Percentiles rank a stretch among this genome's conserved stretches.
Conservation (phyloP, 2,888 invertebrate species). For the Drosophila helvetica region DNA sequence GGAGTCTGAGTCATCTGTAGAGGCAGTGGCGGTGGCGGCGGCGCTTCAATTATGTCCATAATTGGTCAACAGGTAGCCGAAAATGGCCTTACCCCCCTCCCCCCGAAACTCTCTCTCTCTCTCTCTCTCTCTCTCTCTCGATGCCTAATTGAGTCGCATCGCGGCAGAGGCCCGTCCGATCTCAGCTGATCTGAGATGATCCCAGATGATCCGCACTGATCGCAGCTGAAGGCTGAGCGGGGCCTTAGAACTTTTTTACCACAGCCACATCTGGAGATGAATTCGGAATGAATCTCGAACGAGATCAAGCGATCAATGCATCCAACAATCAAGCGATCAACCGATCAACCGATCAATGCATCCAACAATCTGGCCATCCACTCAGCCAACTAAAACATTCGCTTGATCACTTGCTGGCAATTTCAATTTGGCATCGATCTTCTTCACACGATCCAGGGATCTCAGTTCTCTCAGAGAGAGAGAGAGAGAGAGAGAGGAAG, state of each 20-base stretch:
- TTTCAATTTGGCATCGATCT: slow-evolving; percentile 43
- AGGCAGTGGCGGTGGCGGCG: slow-evolving; percentile 49
- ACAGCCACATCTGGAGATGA: background rate
- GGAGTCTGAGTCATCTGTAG: background rate
- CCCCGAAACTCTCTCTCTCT: background rate
- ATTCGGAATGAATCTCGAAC: background rate
- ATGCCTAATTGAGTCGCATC: slow-evolving; percentile 36
- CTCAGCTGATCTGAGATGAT: slow-evolving; percentile 24
- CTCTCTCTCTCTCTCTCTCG: background rate
- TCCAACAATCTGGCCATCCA: slow-evolving; percentile 1
- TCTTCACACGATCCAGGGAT: slow-evolving; percentile 38
- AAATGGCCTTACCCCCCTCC: slow-evolving; percentile 47
- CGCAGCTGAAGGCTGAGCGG: slow-evolving; percentile 29
- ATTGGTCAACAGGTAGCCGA: slow-evolving; percentile 77
- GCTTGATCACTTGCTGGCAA: slow-evolving; percentile 27
- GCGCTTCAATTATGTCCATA: slow-evolving; percentile 76
- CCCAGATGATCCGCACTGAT: slow-evolving; percentile 27
- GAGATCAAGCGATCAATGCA: slow-evolving; percentile 5
- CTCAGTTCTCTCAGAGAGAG: background rate
- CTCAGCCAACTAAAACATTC: slow-evolving; percentile 19
- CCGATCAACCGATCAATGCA: background rate
- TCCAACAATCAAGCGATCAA: slow-evolving; percentile 1
- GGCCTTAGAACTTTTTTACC: slow-evolving; percentile 30
- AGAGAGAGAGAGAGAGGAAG: background rate
- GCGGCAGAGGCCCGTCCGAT: background rate